phyloP scores from a whole-genome alignment of 2,888 invertebrate species.

The Perizoma flavofasciatum region DNA sequence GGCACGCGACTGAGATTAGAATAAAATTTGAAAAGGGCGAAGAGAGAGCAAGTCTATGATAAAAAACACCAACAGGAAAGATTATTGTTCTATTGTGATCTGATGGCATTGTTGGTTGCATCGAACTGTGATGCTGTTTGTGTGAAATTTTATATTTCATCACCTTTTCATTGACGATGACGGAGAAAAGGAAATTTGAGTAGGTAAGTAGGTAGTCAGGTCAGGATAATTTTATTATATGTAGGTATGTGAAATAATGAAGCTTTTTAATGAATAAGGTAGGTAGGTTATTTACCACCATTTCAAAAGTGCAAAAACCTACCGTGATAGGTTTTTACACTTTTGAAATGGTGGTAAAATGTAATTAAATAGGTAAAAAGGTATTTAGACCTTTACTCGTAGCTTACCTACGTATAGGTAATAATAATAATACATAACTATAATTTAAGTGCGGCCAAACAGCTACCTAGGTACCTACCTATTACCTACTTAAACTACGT shows the following conservation, averaged over 20 bases:
- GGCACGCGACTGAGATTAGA: constrained; percentile 47
- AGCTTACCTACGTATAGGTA: too few species aligned
- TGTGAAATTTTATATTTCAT: constrained; percentile 37
- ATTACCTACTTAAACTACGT: too few species aligned
- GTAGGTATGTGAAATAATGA: neutral
- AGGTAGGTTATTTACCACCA: too few species aligned
- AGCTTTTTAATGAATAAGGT: too few species aligned
- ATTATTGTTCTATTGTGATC: constrained; percentile 23
- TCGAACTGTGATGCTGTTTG: constrained; percentile 32
- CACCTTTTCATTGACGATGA: constrained; percentile 30
- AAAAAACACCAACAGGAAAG: constrained; percentile 16
- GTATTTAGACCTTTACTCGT: too few species aligned
- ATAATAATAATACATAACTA: too few species aligned
- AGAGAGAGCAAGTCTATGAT: constrained; percentile 33
- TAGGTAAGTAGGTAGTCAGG: neutral
- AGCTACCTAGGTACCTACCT: too few species aligned
- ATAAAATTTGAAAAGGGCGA: constrained; percentile 12
- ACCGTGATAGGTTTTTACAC: too few species aligned
- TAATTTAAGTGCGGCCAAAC: too few species aligned
- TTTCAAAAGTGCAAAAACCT: too few species aligned
- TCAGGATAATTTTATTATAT: neutral
- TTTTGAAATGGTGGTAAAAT: too few species aligned
- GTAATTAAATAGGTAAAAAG: too few species aligned
- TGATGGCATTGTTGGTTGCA: constrained; percentile 18
- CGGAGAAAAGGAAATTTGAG: constrained; percentile 1